Evolutionary conservation across 2,797 vertebrate genomes (phyloP), one percentile per base, ranked within the genome.

Genomic region (Pristis pectinata): DNA sequence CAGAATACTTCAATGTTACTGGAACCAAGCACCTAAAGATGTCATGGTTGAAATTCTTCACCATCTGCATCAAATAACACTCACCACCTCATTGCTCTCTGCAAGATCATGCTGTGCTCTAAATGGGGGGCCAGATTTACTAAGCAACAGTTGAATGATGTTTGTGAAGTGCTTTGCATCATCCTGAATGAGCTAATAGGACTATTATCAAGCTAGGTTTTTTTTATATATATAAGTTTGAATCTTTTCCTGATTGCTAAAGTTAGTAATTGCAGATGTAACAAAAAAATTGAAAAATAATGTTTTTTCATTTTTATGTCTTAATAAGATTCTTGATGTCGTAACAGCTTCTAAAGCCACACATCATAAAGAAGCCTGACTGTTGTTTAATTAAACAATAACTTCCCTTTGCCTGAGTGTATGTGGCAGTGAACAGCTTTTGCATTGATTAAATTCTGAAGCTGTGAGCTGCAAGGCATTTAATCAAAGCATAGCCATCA

Each of bases 301-400:
- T 30, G 93, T 49, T 70, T 72, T 93, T 74, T 53, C 27, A 72
- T 34, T 93, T 27, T 53, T n/a, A 49, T 93, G 67, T 93, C 92
- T 93, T 53, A 74, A 93, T 93, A 93, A 74, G 41, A 72, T 93
- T 41, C 10, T 93, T 93, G 37, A 74, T 74, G 67, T 74, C n/a
- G 44, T 93, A 93, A 93, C 67, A 53, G 27, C 41, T 92, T 92
- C n/a, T 34, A 49, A 49, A 93, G 70, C 74, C 41, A 30, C 91
- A 93, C 67, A 93, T 93, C 92, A 74, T 49, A 93, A 93, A 53
- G 92, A 93, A 93, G 34, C 22, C 11, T 30, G 19, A 93, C 24
- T 93, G 92, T 37, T 70, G 70, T 74, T 93, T 93, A 93, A 93
- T 93, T 93, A 74, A 49, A 70, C 92, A 49, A 74, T 93, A 93